These are phyloP conservation scores for Echinometra lucunter DNA, from an alignment of 53 echinoderm and acorn worm species.

Conservation along the genomic window DNA sequence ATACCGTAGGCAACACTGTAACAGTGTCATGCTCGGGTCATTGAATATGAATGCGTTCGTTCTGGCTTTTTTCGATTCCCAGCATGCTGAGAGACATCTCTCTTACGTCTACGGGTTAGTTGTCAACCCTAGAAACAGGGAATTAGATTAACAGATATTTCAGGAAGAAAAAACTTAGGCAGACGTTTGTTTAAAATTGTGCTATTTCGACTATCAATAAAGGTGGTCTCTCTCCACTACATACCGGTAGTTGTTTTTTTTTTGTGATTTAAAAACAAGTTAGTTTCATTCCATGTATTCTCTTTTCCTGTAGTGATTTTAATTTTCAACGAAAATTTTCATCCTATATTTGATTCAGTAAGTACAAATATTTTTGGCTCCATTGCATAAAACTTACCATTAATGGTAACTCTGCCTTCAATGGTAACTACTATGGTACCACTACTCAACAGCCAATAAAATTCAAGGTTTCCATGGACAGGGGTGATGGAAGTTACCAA, in stretches of 20 bases:
- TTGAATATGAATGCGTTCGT: constrained; percentile 19
- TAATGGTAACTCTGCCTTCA: no score
- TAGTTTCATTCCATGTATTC: not conserved
- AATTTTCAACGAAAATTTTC: no score
- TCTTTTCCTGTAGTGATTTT: no score
- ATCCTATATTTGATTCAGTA: no score
- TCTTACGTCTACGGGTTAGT: not conserved
- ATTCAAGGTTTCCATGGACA: no score
- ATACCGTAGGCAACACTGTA: not conserved
- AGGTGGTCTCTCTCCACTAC: not conserved
- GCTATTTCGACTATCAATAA: not conserved
- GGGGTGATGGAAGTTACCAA: no score
- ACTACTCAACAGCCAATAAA: no score
- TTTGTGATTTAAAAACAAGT: not conserved
- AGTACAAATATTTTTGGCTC: no score
- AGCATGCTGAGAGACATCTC: constrained; percentile 11
- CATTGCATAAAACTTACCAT: no score
- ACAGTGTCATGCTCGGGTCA: constrained; percentile 44
- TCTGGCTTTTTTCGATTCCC: constrained; percentile 29
- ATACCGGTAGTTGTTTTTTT: not conserved
- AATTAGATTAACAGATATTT: constrained; percentile 19
- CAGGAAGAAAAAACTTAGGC: not conserved
- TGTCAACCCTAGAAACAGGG: not conserved
- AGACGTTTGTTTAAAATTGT: not conserved
- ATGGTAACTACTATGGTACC: no score